phyloP scores from a whole-genome alignment of 2,797 vertebrate genomes.

The Oreortyx pictus region DNA sequence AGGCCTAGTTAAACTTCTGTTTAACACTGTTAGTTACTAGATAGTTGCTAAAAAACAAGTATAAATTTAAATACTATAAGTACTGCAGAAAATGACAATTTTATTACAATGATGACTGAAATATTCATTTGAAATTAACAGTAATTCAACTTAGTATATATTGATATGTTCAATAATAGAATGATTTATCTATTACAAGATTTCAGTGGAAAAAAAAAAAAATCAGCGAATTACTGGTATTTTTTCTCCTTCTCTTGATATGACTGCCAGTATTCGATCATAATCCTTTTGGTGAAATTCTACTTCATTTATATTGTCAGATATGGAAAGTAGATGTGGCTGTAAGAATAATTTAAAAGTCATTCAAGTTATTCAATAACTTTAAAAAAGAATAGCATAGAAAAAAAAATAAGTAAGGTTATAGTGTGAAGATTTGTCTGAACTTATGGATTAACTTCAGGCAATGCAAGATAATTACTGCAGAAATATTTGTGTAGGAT shows the following conservation, averaged over 20 bases:
- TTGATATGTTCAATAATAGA: neutral
- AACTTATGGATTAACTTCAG: neutral
- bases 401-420: neutral
- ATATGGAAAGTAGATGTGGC: constrained; percentile 85
- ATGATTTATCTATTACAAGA: neutral
- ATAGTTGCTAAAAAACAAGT: neutral
- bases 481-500: neutral
- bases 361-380: neutral
- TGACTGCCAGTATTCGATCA: constrained; percentile 82
- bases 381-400: neutral
- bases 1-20: neutral
- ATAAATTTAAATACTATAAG: neutral
- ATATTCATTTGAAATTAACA: neutral
- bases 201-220: neutral
- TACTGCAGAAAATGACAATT: neutral
- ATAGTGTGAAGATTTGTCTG: neutral
- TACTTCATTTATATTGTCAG: constrained; percentile 87
- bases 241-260: constrained; percentile 88
- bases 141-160: neutral
- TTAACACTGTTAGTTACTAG: neutral
- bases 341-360: constrained; percentile 63
- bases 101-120: neutral
- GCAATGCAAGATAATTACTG: neutral
- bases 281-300: constrained; percentile 85
- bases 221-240: constrained; percentile 76